phyloP scores from a whole-genome alignment of 1,140 invertebrate genomes.

The Prorops nasuta region DNA sequence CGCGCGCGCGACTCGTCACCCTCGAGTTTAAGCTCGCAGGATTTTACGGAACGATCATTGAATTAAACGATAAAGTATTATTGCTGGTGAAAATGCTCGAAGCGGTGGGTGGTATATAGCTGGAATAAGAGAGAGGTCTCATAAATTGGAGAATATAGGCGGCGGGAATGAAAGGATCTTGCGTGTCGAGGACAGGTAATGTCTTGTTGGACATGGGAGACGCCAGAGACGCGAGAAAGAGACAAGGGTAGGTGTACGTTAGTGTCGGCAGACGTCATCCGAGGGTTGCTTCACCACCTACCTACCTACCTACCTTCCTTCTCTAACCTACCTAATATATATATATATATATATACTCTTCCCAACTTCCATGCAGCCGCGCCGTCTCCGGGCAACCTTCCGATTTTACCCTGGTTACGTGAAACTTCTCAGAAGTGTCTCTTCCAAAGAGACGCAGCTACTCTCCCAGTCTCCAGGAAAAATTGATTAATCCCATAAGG shows the following conservation, averaged over 20 bases:
- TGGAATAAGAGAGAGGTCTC: too few species aligned
- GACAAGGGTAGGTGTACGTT: slow-evolving; percentile 37
- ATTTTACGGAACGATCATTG: too few species aligned
- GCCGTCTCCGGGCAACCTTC: slow-evolving; percentile 39
- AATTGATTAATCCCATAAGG: too few species aligned
- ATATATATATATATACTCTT: slow-evolving; percentile 11
- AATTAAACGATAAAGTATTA: too few species aligned
- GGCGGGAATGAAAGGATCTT: background rate
- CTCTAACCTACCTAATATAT: background rate
- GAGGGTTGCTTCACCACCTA: slow-evolving; percentile 22
- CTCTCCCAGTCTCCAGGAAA: too few species aligned
- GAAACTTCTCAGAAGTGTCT: slow-evolving; percentile 18
- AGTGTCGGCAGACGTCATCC: slow-evolving; percentile 34
- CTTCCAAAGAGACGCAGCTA: too few species aligned
- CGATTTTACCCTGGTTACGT: slow-evolving; percentile 37
- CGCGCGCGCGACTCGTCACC: slow-evolving; percentile 10
- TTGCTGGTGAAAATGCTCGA: too few species aligned
- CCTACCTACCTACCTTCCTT: slow-evolving; percentile 4
- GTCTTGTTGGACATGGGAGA: slow-evolving; percentile 20
- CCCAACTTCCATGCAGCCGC: slow-evolving; percentile 28
- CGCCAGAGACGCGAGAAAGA: slow-evolving; percentile 9
- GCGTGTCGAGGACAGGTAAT: slow-evolving; percentile 8
- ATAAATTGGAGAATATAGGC: too few species aligned
- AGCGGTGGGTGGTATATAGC: too few species aligned
- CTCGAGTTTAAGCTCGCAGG: too few species aligned